Conservation (phyloP, 2,888 invertebrate species). For the Antitype chi region DNA sequence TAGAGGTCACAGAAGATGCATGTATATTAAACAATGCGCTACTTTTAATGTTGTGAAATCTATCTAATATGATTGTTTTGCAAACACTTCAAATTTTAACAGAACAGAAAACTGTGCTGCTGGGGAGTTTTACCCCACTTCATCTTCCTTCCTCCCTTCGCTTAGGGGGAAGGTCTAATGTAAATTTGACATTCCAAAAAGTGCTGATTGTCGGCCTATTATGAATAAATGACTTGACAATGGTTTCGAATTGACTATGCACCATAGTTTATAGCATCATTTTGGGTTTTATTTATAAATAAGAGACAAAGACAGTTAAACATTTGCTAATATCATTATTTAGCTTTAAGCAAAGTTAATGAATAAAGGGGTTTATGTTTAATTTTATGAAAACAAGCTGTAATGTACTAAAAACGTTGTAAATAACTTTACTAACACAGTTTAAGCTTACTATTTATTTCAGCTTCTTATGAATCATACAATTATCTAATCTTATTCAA, state of each 20-base stretch:
- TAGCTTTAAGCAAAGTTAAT: too few species aligned
- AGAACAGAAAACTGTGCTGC: not conserved
- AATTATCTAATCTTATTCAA: constrained; percentile 29
- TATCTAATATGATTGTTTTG: not conserved
- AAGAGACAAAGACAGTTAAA: too few species aligned
- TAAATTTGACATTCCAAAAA: not conserved
- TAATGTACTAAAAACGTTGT: not conserved
- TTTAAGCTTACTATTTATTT: constrained; percentile 10
- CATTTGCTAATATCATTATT: too few species aligned
- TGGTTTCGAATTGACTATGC: not conserved
- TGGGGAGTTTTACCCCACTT: not conserved
- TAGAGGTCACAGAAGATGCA: not conserved
- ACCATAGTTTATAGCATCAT: not conserved
- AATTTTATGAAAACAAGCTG: not conserved
- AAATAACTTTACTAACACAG: constrained; percentile 36
- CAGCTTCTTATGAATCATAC: not conserved
- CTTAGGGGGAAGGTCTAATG: not conserved
- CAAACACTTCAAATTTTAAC: not conserved
- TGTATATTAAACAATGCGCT: not conserved
- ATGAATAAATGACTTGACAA: too few species aligned
- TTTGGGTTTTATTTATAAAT: not conserved
- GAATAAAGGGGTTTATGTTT: not conserved
- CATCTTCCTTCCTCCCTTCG: too few species aligned
- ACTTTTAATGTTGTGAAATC: not conserved
- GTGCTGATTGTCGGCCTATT: not conserved